Conservation (phyloP, 2,113 vertebrate species). For the Chaenogobius annularis region DNA sequence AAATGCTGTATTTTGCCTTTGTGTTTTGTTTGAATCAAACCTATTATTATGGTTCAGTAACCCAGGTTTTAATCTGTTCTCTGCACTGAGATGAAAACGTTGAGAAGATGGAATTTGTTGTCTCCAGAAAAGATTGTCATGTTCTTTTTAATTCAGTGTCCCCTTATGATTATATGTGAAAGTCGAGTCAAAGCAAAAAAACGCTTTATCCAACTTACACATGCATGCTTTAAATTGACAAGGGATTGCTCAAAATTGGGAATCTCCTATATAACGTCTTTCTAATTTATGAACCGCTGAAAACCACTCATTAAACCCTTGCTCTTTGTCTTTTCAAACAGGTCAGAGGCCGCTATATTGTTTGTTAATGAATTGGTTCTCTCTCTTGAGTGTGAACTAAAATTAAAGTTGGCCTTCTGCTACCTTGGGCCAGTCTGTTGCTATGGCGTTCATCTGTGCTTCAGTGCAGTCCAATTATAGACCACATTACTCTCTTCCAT, state of each 20-base stretch:
- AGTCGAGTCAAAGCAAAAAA: background rate
- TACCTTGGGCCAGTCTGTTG: conserved; percentile 61
- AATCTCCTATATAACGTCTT: background rate
- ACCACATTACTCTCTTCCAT: conserved; percentile 37
- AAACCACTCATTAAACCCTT: conserved; percentile 17
- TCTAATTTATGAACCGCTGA: background rate
- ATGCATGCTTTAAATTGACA: background rate
- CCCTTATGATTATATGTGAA: conserved; percentile 23
- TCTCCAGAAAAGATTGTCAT: conserved; percentile 12
- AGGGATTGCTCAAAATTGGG: conserved; percentile 4
- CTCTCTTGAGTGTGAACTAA: conserved; percentile 38
- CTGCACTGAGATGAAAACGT: conserved; percentile 24
- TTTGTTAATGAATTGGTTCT: conserved; percentile 32
- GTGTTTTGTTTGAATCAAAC: conserved; percentile 13
- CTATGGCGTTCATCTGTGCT: conserved; percentile 63
- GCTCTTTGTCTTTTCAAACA: conserved; percentile 13
- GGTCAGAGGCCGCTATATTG: conserved; percentile 21
- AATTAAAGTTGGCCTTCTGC: conserved; percentile 35
- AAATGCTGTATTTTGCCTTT: conserved; percentile 9
- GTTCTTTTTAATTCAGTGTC: conserved; percentile 43
- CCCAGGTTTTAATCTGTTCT: background rate
- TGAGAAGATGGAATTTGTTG: conserved; percentile 28
- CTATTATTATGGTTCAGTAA: conserved; percentile 22
- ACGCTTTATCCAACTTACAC: background rate
- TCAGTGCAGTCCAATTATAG: conserved; percentile 48